These are phyloP conservation scores for Ochotona princeps DNA, from an alignment of 2,113 vertebrate species.

Conservation along the genomic window DNA sequence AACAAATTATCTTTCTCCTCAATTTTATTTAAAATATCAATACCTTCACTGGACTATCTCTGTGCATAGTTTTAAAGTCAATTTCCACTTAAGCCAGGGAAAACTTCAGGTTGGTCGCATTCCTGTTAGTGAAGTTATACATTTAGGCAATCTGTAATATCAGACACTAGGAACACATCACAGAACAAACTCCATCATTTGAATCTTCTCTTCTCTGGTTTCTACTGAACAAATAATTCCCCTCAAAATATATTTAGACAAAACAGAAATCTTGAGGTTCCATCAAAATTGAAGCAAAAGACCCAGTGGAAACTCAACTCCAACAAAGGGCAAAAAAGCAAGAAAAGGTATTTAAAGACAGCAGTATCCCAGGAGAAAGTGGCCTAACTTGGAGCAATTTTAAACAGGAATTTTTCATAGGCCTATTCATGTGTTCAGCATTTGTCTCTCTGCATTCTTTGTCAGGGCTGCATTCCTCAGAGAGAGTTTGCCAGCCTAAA, in stretches of 20 bases:
- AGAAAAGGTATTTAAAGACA: constrained; percentile 34
- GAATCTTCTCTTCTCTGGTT: constrained; percentile 11
- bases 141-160: background rate
- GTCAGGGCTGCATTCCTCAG: constrained; percentile 42
- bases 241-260: background rate
- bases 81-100: background rate
- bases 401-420: constrained; percentile 24
- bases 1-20: background rate
- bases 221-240: constrained; percentile 4
- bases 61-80: background rate
- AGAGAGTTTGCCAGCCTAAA: constrained; percentile 61
- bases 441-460: constrained; percentile 51
- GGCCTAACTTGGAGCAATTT: constrained; percentile 35
- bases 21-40: background rate
- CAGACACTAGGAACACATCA: background rate
- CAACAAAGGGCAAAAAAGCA: background rate
- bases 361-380: constrained; percentile 39
- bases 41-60: background rate
- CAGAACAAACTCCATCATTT: background rate
- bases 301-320: background rate
- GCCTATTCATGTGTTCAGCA: constrained; percentile 33
- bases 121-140: background rate
- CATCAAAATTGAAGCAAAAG: constrained; percentile 47
- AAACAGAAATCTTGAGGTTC: constrained; percentile 38
- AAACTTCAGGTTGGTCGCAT: background rate